phyloP scores from a whole-genome alignment of 2,797 vertebrate genomes.

The Australoheros facetus region DNA sequence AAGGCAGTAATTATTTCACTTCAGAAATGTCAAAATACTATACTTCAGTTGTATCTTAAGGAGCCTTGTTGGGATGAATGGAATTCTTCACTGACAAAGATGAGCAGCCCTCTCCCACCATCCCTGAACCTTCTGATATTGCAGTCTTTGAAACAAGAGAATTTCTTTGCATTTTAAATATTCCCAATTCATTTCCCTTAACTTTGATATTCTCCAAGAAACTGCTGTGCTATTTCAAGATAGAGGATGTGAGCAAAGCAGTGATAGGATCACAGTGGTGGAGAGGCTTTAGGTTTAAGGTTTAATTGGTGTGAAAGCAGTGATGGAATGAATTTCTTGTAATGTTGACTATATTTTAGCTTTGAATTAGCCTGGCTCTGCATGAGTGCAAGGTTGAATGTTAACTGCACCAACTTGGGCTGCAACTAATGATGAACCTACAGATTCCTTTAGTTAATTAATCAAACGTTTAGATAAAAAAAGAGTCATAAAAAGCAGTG shows the following conservation, averaged over 20 bases:
- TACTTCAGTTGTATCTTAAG: slow-evolving; percentile 77
- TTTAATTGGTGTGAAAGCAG: slow-evolving; percentile 69
- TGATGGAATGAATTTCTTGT: slow-evolving; percentile 42
- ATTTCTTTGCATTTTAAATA: slow-evolving; percentile 78
- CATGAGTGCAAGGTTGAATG: slow-evolving; percentile 1
- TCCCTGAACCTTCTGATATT: slow-evolving; percentile 63
- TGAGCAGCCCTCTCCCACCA: slow-evolving; percentile 59
- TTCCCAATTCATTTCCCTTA: slow-evolving; percentile 68
- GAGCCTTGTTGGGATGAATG: slow-evolving; percentile 80
- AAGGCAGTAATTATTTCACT: slow-evolving; percentile 84
- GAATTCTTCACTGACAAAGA: slow-evolving; percentile 76
- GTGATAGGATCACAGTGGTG: slow-evolving; percentile 58
- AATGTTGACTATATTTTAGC: slow-evolving; percentile 29
- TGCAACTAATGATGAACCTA: not conserved
- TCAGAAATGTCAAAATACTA: slow-evolving; percentile 78
- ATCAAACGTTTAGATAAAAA: not conserved
- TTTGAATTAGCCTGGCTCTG: slow-evolving; percentile 14
- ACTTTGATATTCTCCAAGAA: slow-evolving; percentile 74
- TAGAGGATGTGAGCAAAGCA: slow-evolving; percentile 65
- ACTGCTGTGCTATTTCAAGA: slow-evolving; percentile 68
- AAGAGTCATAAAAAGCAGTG: not conserved
- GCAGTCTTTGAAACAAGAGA: slow-evolving; percentile 74
- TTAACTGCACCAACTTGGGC: not conserved
- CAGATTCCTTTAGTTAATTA: not conserved
- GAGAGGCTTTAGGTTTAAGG: slow-evolving; percentile 64